These are phyloP conservation scores for Paraescarpia echinospica DNA, from an alignment of 1,140 invertebrate genomes.

Conservation along the genomic window DNA sequence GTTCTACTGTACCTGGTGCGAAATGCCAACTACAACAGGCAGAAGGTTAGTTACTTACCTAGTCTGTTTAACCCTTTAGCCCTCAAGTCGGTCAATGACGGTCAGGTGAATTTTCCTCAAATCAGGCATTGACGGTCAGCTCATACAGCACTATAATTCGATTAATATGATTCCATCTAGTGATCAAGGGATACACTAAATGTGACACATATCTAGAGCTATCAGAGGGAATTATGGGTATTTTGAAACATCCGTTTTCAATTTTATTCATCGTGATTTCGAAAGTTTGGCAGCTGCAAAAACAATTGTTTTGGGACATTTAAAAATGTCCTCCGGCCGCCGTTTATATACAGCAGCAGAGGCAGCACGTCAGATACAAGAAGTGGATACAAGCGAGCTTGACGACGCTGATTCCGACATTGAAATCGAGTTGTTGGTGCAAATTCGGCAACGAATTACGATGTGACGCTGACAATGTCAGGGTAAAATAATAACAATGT, in stretches of 20 bases:
- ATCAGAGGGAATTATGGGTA: slow-evolving; percentile 12
- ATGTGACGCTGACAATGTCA: no score
- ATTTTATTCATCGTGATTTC: not conserved
- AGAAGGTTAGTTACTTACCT: no score
- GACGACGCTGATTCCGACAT: slow-evolving; percentile 10
- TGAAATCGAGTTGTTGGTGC: slow-evolving; percentile 1
- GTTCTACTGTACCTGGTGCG: no score
- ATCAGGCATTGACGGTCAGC: no score
- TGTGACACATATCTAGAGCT: slow-evolving; percentile 4
- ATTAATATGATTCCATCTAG: no score
- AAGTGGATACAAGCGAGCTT: slow-evolving; percentile 10
- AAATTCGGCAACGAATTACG: not conserved
- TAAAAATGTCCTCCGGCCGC: slow-evolving; percentile 13
- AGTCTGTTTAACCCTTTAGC: no score
- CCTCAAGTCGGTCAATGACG: not conserved
- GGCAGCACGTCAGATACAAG: no score
- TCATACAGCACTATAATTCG: no score
- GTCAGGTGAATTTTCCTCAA: not conserved
- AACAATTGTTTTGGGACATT: slow-evolving; percentile 7
- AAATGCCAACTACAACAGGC: no score
- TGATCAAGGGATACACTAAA: not conserved
- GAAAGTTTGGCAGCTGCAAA: no score
- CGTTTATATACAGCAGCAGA: no score
- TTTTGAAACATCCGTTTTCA: slow-evolving; percentile 12
- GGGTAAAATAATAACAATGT: slow-evolving; percentile 8